These are phyloP conservation scores for Pyrrhia umbra DNA, from an alignment of 2,888 invertebrate species.

Conservation along the genomic window DNA sequence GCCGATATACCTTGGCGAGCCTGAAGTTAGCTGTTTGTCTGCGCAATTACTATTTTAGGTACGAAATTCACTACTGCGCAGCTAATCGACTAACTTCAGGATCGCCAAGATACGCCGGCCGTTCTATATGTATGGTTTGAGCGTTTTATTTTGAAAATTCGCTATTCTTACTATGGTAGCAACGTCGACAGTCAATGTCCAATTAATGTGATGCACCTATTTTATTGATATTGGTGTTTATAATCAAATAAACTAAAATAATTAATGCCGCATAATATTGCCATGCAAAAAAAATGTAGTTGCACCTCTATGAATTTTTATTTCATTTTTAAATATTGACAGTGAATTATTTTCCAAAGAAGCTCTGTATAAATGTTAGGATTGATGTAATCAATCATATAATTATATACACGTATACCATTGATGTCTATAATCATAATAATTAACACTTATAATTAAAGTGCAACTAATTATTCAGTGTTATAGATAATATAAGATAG, in stretches of 20 bases:
- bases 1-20: no score
- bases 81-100: no score
- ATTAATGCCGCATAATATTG: not conserved
- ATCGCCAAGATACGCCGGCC: no score
- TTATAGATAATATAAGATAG: conserved; percentile 14
- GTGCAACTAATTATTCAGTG: conserved; percentile 6
- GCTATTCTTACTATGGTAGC: no score
- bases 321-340: not conserved
- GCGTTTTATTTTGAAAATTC: not conserved
- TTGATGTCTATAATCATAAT: conserved; percentile 35
- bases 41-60: no score
- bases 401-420: conserved; percentile 11
- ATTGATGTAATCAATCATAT: conserved; percentile 31
- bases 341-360: conserved; percentile 4
- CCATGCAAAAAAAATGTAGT: not conserved
- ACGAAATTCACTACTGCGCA: no score
- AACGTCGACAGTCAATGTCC: not conserved
- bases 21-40: no score
- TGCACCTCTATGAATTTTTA: conserved; percentile 1
- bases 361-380: conserved; percentile 11
- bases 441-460: conserved; percentile 6
- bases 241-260: not conserved
- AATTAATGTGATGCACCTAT: not conserved
- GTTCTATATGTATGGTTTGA: no score
- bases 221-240: not conserved